phyloP scores from a whole-genome alignment of 2,113 vertebrate genomes.

The Bostrychus sinensis region DNA sequence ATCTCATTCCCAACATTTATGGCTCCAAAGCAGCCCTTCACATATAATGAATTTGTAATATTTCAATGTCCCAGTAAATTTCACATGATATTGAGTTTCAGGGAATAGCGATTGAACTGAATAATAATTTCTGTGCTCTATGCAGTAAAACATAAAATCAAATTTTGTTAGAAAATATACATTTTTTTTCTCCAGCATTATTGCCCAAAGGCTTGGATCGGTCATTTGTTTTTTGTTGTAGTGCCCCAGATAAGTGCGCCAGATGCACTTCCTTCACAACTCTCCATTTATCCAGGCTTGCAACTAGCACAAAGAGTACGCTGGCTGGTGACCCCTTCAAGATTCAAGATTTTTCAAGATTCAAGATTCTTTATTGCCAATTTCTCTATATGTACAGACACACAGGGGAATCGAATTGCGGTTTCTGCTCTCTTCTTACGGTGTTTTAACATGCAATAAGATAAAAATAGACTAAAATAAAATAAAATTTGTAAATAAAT shows the following conservation, averaged over 20 bases:
- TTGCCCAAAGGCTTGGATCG: neutral
- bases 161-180: constrained; percentile 16
- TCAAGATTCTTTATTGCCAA: no score
- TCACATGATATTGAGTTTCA: constrained; percentile 61
- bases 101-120: constrained; percentile 57
- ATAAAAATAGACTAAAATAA: no score
- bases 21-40: constrained; percentile 69
- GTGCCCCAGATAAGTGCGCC: neutral
- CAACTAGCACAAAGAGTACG: neutral
- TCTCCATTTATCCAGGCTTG: neutral
- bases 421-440: no score
- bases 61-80: constrained; percentile 69
- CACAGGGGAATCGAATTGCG: no score
- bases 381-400: no score
- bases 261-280: neutral
- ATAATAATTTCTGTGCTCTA: constrained; percentile 43
- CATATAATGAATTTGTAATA: constrained; percentile 74
- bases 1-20: constrained; percentile 77
- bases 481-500: no score
- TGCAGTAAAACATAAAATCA: constrained; percentile 27
- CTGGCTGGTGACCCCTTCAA: neutral
- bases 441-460: no score
- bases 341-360: no score
- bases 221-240: neutral
- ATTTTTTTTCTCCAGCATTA: neutral